Percentiles rank a stretch among this genome's conserved stretches.
Evolutionary conservation across 2,888 invertebrate species (phyloP).

Genomic region (Zygaena filipendulae): DNA sequence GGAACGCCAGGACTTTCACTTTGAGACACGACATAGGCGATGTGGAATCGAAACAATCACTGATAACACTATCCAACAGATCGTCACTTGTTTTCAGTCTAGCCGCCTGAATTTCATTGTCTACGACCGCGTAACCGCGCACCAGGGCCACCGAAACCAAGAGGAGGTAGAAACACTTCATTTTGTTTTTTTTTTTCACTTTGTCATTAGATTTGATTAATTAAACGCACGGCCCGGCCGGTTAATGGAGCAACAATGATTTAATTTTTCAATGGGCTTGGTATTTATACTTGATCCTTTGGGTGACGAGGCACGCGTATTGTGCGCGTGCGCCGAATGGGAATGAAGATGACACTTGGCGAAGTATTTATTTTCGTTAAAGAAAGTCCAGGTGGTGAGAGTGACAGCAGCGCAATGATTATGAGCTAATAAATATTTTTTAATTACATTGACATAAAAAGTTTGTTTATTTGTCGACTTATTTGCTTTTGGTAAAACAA

Average conservation of each 20-base stretch:
- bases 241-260: slow-evolving; percentile 66
- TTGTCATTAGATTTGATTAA: slow-evolving; percentile 57
- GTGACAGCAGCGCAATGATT: slow-evolving; percentile 32
- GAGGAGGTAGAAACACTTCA: slow-evolving; percentile 64
- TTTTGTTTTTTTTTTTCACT: slow-evolving; percentile 39
- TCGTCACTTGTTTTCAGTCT: slow-evolving; percentile 74
- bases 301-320: slow-evolving; percentile 62
- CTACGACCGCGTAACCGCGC: slow-evolving; percentile 58
- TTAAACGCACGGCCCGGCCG: slow-evolving; percentile 52
- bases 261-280: slow-evolving; percentile 73
- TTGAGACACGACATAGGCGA: slow-evolving; percentile 79
- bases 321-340: slow-evolving; percentile 38
- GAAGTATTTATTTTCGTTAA: slow-evolving; percentile 60
- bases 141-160: slow-evolving; percentile 61
- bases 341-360: slow-evolving; percentile 51
- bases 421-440: not conserved
- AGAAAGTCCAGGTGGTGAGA: slow-evolving; percentile 63
- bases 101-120: slow-evolving; percentile 66
- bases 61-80: slow-evolving; percentile 75
- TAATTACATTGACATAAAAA: slow-evolving; percentile 6
- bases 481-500: too few species aligned
- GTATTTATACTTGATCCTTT: slow-evolving; percentile 72
- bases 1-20: slow-evolving; percentile 78
- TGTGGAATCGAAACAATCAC: slow-evolving; percentile 76
- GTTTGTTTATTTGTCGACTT: too few species aligned